Evolutionary conservation across 2,797 vertebrate species (phyloP), one percentile per base, ranked within the genome.

Genomic region (Leuciscus waleckii): DNA sequence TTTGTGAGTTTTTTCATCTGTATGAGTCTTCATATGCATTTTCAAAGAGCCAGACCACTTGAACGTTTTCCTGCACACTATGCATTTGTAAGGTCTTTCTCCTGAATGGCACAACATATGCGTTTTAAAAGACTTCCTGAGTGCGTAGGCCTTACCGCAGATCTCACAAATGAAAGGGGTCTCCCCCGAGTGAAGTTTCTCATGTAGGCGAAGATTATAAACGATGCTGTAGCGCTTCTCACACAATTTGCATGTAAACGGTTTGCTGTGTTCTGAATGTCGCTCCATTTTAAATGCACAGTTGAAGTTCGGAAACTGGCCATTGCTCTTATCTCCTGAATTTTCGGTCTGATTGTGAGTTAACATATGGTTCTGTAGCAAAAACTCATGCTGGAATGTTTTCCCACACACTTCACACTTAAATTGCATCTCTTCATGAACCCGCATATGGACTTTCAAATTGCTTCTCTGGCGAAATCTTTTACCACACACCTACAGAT

Each of bases 131-230:
- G 94, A 94, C 87, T 93, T 93, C 71, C 94, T 94, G 21, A 94
- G 95, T 88, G 93, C 93, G 78, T 95, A 96, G 81, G 92, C 92
- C 90, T 95, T 95, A 29, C 93, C 94, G 3, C 95, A 96, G 0
- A 93, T 93, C 0, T 90, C 90, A 1, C 95, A 96, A 87, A 89
- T 93, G 87, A 92, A 95, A 0, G 94, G 94, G 0, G 93, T 84
- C 13, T 93, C 92, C 1, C 94, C 94, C 0, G 88, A 76, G 0
- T 93, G 92, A 46, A 87, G 90, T 84, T 90, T 90, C 88, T 93
- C 90, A 8, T 92, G 92, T 32, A 87, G 82, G 70, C 89, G 85
- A 26, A 92, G 90, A 35, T 75, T 83, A 17, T 82, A 78, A n/a
- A 65, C 23, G 39, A 70, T 86, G 63, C 54, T 82, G 35, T 84